Percentiles rank a stretch among this genome's conserved stretches.
Evolutionary conservation across 1,140 invertebrate species (phyloP).

Genomic region (Trachelipus rathkii): DNA sequence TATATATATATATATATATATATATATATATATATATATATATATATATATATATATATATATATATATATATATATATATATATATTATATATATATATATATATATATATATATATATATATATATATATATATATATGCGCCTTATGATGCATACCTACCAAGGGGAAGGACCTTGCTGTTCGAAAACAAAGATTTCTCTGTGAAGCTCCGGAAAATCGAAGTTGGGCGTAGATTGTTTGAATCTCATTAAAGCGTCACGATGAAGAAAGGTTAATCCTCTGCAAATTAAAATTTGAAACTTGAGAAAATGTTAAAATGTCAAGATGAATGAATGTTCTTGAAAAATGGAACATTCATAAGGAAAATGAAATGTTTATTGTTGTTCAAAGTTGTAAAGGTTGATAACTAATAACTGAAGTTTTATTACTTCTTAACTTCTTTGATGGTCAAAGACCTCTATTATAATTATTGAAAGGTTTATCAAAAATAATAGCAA

Average conservation of each 20-base stretch:
- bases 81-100: constrained; percentile 11
- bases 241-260: constrained; percentile 53
- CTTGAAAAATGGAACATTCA: too few species aligned
- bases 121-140: neutral
- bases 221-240: constrained; percentile 46
- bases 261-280: constrained; percentile 71
- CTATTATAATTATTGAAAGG: too few species aligned
- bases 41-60: constrained; percentile 13
- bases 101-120: constrained; percentile 9
- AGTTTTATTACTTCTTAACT: too few species aligned
- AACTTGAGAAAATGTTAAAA: too few species aligned
- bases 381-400: too few species aligned
- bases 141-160: neutral
- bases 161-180: neutral
- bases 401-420: too few species aligned
- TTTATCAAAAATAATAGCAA: too few species aligned
- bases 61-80: constrained; percentile 9
- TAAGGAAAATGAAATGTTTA: too few species aligned
- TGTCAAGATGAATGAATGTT: too few species aligned
- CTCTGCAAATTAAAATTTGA: constrained; percentile 58
- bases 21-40: constrained; percentile 3
- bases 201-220: constrained; percentile 57
- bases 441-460: too few species aligned
- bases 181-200: constrained; percentile 54
- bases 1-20: neutral